Percentiles rank a stretch among this genome's conserved stretches.
phyloP scores from a whole-genome alignment of 37 sponge, comb jelly and placozoan genomes.

The Spongia lamella region DNA sequence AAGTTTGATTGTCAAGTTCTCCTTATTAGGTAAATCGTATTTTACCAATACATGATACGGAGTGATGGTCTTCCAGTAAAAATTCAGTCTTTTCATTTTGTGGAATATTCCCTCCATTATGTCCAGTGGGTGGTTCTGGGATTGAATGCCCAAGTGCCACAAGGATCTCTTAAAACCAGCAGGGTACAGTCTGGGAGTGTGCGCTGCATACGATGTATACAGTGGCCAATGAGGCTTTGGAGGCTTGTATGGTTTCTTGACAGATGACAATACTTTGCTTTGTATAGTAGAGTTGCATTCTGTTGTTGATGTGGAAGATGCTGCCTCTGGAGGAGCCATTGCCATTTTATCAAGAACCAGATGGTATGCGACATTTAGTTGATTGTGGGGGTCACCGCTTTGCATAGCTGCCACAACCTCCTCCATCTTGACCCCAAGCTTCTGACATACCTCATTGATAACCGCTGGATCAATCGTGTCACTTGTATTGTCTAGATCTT shows the following conservation, averaged over 20 bases:
- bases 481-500: not conserved
- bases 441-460: constrained; percentile 73
- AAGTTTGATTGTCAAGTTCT: constrained; percentile 53
- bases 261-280: too few species aligned
- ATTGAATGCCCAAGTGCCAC: constrained; percentile 91
- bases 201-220: too few species aligned
- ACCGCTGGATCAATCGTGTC: constrained; percentile 54
- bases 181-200: not conserved
- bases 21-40: constrained; percentile 7
- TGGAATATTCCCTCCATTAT: constrained; percentile 88
- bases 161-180: constrained; percentile 56
- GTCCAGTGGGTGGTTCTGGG: constrained; percentile 86
- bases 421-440: constrained; percentile 32
- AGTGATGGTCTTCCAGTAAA: constrained; percentile 83
- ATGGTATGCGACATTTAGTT: constrained; percentile 86
- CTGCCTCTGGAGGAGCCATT: not conserved
- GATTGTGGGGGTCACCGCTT: constrained; percentile 58
- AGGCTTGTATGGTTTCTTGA: not conserved
- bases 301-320: too few species aligned
- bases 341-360: constrained; percentile 81
- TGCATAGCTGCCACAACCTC: constrained; percentile 49
- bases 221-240: not conserved
- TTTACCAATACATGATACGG: constrained; percentile 66
- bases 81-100: constrained; percentile 73
- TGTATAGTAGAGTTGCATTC: too few species aligned